Evolutionary conservation across 2,888 invertebrate genomes (phyloP), one percentile per base, ranked within the genome.

Genomic region (Thera britannica): DNA sequence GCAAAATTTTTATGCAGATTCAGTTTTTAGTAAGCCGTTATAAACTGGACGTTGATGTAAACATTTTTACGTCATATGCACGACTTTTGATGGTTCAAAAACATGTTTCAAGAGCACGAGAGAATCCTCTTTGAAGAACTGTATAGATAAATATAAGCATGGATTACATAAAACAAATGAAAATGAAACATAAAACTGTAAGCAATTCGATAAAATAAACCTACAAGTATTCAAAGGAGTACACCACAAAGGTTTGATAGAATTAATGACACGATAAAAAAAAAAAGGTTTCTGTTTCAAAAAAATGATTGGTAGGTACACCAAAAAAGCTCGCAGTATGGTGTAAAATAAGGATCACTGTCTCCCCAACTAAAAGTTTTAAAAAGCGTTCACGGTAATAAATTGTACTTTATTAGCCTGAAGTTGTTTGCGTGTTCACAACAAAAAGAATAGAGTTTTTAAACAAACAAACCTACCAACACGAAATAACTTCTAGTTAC

Each of bases 361-460:
- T 12, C 66, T 61, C 62, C n/a, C 8, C 52, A 35, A 54, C 70
- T 55, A 66, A 57, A 70, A 63, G 60, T 70, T 70, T 66, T 57
- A 66, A 70, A 70, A 63, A 67, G 60, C 57, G 41, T 63, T 67
- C 63, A 51, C 66, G 63, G 66, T 59, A 58, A 67, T 70, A 70
- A 70, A 70, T 70, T 57, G 60, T 58, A 58, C 57, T 70, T 70
- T 70, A 70, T 70, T 66, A 70, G 63, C 61, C 60, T 66, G 61
- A 58, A 70, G 62, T 70, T 66, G 66, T 62, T 69, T 38, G 63
- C 70, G 66, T 70, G 70, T 61, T 63, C 69, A 62, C 62, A 60
- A 58, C 66, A 67, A 70, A 70, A 70, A 61, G 60, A 63, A 66
- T 63, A 66, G 57, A 65, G 65, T 63, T 66, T 66, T 64, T 66